Evolutionary conservation across 2,113 vertebrate species (phyloP), one percentile per base, ranked within the genome.

Genomic region (Gymnorhina tibicen): DNA sequence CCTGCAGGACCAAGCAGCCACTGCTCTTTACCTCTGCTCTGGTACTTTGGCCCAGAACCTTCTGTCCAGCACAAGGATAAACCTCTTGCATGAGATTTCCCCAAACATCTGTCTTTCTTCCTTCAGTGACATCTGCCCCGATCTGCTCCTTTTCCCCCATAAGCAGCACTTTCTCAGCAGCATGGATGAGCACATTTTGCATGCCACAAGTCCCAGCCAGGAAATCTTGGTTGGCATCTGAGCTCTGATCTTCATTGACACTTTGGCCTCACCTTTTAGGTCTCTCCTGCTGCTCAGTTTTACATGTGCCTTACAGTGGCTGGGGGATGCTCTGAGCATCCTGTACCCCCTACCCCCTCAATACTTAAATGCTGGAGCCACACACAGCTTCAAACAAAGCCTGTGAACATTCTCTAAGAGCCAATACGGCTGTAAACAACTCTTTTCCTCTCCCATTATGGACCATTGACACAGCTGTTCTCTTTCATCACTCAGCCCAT

Each of bases 391-490:
- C 76, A 68, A 75, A 93, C 9, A 85, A 89, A 80, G 47, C 11
- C 78, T 72, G 68, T 69, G 82, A 94, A 91, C 59, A 22, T 91
- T 68, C 89, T 47, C 53, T 64, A 67, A 79, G 64, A 84, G 58
- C 59, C 27, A 53, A 21, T 14, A 24, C 20, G 7, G 33, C n/a
- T 75, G 41, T 47, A 94, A 97, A 93, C 52, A 66, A 49, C 62
- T 24, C 21, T 60, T 68, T 66, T 37, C 3, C 44, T 42, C 37
- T 69, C 59, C 52, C 28, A 30, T 94, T 72, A 83, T 56, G 64
- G 68, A 68, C 66, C 77, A 74, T 41, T 70, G 88, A 81, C 67
- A 93, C 84, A 96, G 90, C 86, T 94, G 72, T 62, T 94, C 69
- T 87, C 86, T 94, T 96, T 94, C 73, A 72, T 74, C 4, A 7